Evolutionary conservation across 2,797 vertebrate genomes (phyloP).

Genomic region (Pseudochirops corinnae): DNA sequence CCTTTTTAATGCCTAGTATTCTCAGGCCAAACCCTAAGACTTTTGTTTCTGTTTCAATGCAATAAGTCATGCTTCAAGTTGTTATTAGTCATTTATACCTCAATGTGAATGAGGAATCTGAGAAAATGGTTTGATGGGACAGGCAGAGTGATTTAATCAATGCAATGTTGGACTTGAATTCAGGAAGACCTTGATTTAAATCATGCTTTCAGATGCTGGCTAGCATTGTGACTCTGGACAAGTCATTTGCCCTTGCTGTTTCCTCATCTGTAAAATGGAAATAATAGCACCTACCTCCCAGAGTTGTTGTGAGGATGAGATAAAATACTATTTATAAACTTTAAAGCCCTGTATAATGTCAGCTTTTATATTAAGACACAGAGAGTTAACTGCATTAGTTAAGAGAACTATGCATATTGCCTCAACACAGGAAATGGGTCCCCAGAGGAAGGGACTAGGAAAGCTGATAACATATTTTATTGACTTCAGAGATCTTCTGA

Average conservation of each 20-base stretch:
- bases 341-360: not conserved
- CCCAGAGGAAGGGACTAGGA: not conserved
- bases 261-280: not conserved
- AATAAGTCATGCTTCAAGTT: not conserved
- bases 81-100: not conserved
- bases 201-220: not conserved
- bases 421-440: not conserved
- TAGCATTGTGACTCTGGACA: not conserved
- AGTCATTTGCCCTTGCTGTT: not conserved
- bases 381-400: not conserved
- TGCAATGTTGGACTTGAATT: not conserved
- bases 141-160: not conserved
- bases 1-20: not conserved
- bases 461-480: not conserved
- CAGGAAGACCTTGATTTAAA: not conserved
- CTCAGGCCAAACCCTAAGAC: not conserved
- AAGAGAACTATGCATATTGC: not conserved
- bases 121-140: not conserved
- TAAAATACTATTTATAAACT: not conserved
- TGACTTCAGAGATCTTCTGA: not conserved
- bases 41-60: not conserved
- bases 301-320: not conserved
- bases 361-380: not conserved
- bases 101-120: not conserved
- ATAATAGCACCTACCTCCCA: not conserved